A percentile compares a stretch with the other conserved stretches of the same genome.
Conservation (phyloP, 2,113 vertebrate species). For the Seriola aureovittata region DNA sequence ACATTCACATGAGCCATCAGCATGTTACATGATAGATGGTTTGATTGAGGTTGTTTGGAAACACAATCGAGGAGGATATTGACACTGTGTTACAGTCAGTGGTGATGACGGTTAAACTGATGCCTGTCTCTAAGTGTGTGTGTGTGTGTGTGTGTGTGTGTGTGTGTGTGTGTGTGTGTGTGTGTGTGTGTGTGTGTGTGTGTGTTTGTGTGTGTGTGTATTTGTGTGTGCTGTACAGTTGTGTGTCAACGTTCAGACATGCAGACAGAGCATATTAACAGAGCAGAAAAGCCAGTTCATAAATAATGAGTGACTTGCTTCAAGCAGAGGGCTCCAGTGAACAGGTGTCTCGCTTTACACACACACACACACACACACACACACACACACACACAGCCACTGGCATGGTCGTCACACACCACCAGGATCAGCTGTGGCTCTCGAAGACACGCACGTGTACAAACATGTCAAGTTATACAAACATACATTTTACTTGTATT, state of each 20-base stretch:
- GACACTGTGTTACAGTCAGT: neutral
- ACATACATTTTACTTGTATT: neutral
- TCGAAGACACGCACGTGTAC: constrained; percentile 1
- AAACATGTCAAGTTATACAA: neutral
- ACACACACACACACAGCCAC: constrained; percentile 25
- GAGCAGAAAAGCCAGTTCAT: constrained; percentile 63
- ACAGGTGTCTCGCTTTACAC: constrained; percentile 70
- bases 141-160: too few relatives aligned
- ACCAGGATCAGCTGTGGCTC: constrained; percentile 9
- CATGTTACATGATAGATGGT: neutral
- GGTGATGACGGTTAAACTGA: constrained; percentile 12
- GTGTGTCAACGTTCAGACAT: constrained; percentile 25
- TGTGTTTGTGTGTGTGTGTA: neutral
- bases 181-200: constrained; percentile 12
- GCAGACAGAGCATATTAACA: constrained; percentile 43
- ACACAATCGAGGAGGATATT: neutral
- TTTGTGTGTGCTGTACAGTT: neutral
- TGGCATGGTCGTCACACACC: constrained; percentile 26
- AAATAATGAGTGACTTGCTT: constrained; percentile 67
- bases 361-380: constrained; percentile 22
- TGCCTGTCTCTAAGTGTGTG: neutral
- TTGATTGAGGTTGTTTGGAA: too few relatives aligned
- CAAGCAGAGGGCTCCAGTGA: constrained; percentile 65
- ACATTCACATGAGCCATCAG: neutral
- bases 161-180: constrained; percentile 3